Evolutionary conservation across 2,797 vertebrate species (phyloP), one percentile per base, ranked within the genome.

Genomic region (Helostoma temminkii): DNA sequence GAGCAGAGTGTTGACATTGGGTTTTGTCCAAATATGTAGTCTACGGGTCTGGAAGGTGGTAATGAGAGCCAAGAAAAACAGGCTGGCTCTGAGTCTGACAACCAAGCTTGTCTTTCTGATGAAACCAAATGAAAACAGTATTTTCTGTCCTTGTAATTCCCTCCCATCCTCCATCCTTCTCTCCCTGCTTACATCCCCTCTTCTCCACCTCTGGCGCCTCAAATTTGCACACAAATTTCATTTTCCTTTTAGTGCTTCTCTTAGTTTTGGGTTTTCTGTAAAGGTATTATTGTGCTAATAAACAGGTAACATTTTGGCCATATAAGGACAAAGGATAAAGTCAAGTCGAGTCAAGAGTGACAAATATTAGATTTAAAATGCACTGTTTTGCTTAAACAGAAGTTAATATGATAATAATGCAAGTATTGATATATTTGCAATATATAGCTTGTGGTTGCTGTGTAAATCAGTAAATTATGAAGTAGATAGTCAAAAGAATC

Each of bases 51-150:
- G 88, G 82, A 86, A 86, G 88, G 85, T 83, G 76, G 85, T 81
- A 80, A 84, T 83, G 80, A 78, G 70, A 90, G 92, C 92, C 91
- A 92, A 93, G 90, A 89, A 90, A 92, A 93, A 92, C 90, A 92
- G 83, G 78, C 85, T 82, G 77, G 82, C 68, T 88, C 72, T 3
- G 74, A 79, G 81, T 89, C 85, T 85, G 88, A 92, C 91, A 90
- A 83, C 88, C 84, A 82, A 79, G 68, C 90, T 86, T 77, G 83
- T 89, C 83, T 89, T 82, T 83, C 82, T 87, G 83, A 92, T 79
- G 86, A 91, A 91, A 90, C 87, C 74, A 76, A 91, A 90, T 87
- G 83, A 93, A 91, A 92, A 88, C 86, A 85, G 83, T 82, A 88
- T 87, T 90, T 90, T 91, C 77, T 88, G 63, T 83, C 78, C 82